phyloP scores from a whole-genome alignment of 2,113 vertebrate genomes.

The Lethenteron reissneri region DNA sequence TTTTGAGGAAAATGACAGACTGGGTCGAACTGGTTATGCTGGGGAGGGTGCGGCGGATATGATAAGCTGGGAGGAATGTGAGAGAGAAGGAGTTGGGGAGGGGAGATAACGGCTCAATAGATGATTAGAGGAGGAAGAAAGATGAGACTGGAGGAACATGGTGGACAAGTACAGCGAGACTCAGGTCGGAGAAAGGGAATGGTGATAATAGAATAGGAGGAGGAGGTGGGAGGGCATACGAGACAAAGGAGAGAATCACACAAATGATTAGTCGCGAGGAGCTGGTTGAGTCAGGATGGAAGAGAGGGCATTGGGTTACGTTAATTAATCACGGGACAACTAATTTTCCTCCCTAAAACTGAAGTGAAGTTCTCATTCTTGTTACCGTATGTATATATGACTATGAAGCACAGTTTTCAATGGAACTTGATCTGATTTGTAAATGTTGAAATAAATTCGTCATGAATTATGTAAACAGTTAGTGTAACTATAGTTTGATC shows the following conservation, averaged over 20 bases:
- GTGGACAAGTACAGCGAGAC: neutral
- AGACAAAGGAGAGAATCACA: neutral
- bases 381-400: no score
- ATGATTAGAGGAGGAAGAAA: neutral
- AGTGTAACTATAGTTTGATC: no score
- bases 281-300: neutral
- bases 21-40: neutral
- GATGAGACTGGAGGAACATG: neutral
- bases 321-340: no score
- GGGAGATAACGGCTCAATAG: neutral
- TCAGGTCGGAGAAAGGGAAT: neutral
- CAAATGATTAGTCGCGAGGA: neutral
- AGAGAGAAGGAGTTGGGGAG: neutral
- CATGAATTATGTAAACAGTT: no score
- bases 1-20: neutral
- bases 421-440: no score
- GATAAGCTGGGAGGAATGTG: neutral
- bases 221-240: neutral
- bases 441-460: no score
- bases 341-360: no score
- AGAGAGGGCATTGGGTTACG: neutral
- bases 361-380: no score
- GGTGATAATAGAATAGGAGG: neutral
- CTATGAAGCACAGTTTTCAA: no score
- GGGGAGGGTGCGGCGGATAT: neutral